Conservation (phyloP, 2,888 invertebrate genomes). For the Artemia sinica region DNA sequence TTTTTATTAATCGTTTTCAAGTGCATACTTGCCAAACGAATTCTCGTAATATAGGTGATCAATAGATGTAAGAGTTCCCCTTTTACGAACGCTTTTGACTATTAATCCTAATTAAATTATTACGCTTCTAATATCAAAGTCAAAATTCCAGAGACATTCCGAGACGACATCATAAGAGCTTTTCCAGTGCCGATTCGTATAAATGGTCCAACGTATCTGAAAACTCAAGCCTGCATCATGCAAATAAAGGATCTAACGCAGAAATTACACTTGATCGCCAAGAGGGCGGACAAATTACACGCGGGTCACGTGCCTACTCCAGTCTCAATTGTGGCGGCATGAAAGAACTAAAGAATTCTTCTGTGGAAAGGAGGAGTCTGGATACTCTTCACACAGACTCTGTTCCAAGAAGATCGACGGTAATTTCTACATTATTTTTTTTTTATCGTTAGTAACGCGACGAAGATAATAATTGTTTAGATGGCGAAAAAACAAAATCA, state of each 20-base stretch:
- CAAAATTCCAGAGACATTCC: conserved; percentile 13
- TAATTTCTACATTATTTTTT: no score
- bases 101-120: no score
- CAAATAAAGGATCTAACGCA: neutral
- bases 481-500: no score
- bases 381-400: neutral
- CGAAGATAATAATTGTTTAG: no score
- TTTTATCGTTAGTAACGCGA: no score
- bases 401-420: no score
- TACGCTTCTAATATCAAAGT: no score
- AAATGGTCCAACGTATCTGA: conserved; percentile 1
- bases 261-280: neutral
- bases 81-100: no score
- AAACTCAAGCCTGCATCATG: neutral
- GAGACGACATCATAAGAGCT: conserved; percentile 2
- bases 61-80: no score
- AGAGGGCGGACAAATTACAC: neutral
- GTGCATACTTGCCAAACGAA: no score
- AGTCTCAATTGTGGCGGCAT: conserved; percentile 8
- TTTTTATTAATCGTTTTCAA: no score
- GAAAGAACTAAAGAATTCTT: neutral
- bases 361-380: conserved; percentile 3
- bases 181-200: conserved; percentile 1
- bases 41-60: no score
- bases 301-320: conserved; percentile 14